These are phyloP conservation scores for Condylura cristata DNA, from an alignment of 2,113 vertebrate genomes.

Conservation along the genomic window DNA sequence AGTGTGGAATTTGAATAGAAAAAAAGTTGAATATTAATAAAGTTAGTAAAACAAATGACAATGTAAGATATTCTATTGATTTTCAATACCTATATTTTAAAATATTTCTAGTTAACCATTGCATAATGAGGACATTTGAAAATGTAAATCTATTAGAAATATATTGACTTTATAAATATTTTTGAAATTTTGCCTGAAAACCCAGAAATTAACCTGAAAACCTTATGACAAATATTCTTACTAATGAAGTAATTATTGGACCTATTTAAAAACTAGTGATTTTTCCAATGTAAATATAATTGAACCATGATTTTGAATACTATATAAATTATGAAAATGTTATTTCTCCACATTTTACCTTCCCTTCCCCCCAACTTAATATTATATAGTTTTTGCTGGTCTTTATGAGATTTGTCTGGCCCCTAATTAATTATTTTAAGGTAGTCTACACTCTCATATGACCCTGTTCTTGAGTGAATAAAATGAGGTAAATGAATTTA, in stretches of 20 bases:
- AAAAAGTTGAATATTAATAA: neutral
- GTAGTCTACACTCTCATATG: neutral
- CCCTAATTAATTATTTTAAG: slow-evolving; percentile 18
- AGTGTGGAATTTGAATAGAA: slow-evolving; percentile 25
- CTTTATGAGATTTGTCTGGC: neutral
- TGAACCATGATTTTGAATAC: neutral
- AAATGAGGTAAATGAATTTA: slow-evolving; percentile 37
- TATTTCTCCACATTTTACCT: neutral
- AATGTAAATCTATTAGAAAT: neutral
- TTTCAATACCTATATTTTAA: neutral
- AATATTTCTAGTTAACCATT: neutral
- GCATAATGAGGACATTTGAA: neutral
- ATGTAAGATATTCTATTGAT: neutral
- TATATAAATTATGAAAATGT: neutral
- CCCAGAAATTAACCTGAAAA: neutral
- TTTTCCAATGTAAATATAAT: neutral
- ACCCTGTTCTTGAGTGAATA: neutral
- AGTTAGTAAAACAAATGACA: neutral
- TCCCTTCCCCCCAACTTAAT: neutral
- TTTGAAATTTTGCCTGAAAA: slow-evolving; percentile 33
- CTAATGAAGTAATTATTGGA: neutral
- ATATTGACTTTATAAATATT: neutral
- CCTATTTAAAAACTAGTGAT: neutral
- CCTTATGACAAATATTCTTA: neutral
- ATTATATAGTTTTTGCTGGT: neutral